phyloP scores from a whole-genome alignment of 2,113 vertebrate genomes.

The Chaetodon auriga region DNA sequence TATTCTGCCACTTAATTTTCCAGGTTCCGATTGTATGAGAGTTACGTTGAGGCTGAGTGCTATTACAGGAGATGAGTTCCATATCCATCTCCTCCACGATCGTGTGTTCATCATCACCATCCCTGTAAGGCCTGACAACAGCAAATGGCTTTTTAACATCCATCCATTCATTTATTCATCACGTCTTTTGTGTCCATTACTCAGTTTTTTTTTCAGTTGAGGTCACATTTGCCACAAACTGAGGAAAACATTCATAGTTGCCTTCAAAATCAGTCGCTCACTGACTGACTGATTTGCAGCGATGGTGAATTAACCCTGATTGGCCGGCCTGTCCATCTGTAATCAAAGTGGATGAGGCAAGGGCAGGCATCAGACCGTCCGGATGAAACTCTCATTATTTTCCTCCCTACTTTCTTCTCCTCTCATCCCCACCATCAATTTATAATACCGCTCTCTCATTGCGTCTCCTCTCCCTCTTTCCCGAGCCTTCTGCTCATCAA shows the following conservation, averaged over 20 bases:
- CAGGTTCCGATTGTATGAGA: background rate
- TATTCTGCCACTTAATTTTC: background rate
- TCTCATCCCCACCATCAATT: constrained; percentile 68
- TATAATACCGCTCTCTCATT: constrained; percentile 57
- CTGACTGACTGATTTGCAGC: constrained; percentile 40
- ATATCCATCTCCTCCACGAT: background rate
- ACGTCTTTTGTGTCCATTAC: background rate
- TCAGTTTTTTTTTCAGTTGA: background rate
- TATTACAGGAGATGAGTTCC: no score
- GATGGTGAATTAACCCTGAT: constrained; percentile 66
- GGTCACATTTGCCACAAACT: constrained; percentile 24
- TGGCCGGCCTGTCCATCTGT: constrained; percentile 54
- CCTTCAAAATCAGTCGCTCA: constrained; percentile 31
- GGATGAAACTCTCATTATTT: constrained; percentile 64
- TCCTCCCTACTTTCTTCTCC: constrained; percentile 49
- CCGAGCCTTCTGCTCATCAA: constrained; percentile 74
- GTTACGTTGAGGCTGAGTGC: background rate
- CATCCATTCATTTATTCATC: background rate
- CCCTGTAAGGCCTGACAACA: background rate
- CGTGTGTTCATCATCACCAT: background rate
- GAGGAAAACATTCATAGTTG: constrained; percentile 25
- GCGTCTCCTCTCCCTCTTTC: constrained; percentile 64
- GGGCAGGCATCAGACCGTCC: constrained; percentile 28
- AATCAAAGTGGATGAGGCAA: constrained; percentile 59
- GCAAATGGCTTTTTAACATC: constrained; percentile 10